Conservation (phyloP, 2,113 vertebrate species). For the Hiodon tergisus region DNA sequence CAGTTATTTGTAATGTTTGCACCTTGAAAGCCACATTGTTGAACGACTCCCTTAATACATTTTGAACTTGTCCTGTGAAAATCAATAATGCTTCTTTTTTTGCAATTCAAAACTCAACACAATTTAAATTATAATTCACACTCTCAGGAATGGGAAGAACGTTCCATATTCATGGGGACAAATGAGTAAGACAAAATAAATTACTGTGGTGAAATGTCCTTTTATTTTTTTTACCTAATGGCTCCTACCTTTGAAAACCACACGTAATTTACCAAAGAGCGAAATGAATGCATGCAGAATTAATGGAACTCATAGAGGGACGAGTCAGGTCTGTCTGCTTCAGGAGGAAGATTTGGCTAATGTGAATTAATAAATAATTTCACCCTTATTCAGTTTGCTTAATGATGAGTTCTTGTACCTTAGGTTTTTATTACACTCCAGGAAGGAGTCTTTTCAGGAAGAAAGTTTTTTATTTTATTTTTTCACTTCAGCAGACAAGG, state of each 20-base stretch:
- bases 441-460: too few relatives aligned
- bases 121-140: constrained; percentile 15
- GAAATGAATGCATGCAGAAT: constrained; percentile 12
- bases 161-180: constrained; percentile 10
- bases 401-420: background rate
- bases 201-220: constrained; percentile 4
- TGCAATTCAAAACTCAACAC: constrained; percentile 18
- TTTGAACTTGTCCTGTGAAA: constrained; percentile 12
- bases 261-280: constrained; percentile 18
- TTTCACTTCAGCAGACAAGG: too few relatives aligned
- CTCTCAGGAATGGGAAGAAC: constrained; percentile 9
- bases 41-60: constrained; percentile 2
- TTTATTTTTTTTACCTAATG: constrained; percentile 17
- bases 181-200: constrained; percentile 7
- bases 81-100: constrained; percentile 2
- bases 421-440: background rate
- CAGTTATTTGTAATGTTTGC: background rate
- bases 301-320: constrained; percentile 7
- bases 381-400: background rate
- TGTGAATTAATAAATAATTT: constrained; percentile 9
- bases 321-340: background rate
- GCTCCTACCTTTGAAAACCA: constrained; percentile 18
- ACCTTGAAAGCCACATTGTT: background rate
- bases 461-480: too few relatives aligned
- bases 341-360: constrained; percentile 11